A percentile compares a stretch with the other conserved stretches of the same genome.
phyloP scores from a whole-genome alignment of 92 coral and sea anemone species.

The Parazoanthus swiftii region DNA sequence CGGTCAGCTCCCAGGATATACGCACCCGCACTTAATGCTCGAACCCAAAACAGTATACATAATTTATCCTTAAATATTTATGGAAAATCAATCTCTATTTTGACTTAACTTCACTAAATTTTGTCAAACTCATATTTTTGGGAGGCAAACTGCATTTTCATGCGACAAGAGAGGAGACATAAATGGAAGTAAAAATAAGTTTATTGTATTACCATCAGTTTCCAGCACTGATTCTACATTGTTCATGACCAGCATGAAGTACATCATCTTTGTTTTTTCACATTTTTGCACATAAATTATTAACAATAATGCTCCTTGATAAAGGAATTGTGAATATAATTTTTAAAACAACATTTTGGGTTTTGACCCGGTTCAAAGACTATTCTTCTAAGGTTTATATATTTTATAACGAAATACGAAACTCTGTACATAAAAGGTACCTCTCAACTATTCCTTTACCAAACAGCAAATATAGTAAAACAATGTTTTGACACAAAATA shows the following conservation, averaged over 20 bases:
- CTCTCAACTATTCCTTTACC: constrained; percentile 62
- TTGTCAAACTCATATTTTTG: background rate
- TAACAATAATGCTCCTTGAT: constrained; percentile 75
- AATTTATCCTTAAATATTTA: too few species aligned
- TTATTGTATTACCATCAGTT: constrained; percentile 69
- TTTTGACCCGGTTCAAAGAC: constrained; percentile 57
- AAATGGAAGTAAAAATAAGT: constrained; percentile 50
- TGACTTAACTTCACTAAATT: too few species aligned
- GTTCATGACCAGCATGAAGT: constrained; percentile 94
- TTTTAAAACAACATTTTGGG: constrained; percentile 55
- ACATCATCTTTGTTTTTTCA: constrained; percentile 36
- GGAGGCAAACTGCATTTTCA: background rate
- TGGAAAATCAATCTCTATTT: too few species aligned
- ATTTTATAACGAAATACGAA: constrained; percentile 55
- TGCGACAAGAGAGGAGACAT: constrained; percentile 4
- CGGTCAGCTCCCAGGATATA: too few species aligned
- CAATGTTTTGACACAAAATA: constrained; percentile 79
- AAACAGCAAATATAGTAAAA: constrained; percentile 63
- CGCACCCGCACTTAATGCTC: too few species aligned
- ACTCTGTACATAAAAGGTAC: constrained; percentile 45
- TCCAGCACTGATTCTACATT: constrained; percentile 83
- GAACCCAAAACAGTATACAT: too few species aligned
- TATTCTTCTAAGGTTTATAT: constrained; percentile 25
- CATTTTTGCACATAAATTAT: constrained; percentile 53
- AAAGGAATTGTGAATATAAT: constrained; percentile 64